Base-by-base conservation (phyloP, 2,113 vertebrate genomes). In the Lophius piscatorius region DNA sequence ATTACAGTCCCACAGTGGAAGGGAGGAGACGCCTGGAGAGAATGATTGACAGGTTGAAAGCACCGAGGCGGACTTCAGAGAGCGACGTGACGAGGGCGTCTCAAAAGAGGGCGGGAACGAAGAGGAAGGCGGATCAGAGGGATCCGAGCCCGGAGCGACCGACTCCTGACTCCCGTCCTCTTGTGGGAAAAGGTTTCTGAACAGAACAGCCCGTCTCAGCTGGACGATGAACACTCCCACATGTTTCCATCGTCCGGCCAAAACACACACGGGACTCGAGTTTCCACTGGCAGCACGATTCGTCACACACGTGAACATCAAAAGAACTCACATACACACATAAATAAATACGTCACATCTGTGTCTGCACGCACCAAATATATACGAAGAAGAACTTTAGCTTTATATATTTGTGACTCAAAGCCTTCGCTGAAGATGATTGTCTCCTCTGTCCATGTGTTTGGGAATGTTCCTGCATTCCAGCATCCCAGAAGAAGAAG, bases 281-380 rank as follows among this genome's bases (percentile, higher is more conserved):
- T 62, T 73, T 83, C 69, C 49, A 71, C 66, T 39, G 72, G 74
- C 74, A 79, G 60, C 51, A 74, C 68, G 70, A 51, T 81, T 71
- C 42, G 64, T 67, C 42, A 74, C 44, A 44, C 50, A 31, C 18
- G 44, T 34, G 24, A 56, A 64, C 52, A 54, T 35, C 3, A 24
- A 22, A 29, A 24, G 36, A 60, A 33, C 44, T 47, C 33, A 33
- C 63, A 48, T 46, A 52, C 38, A 47, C 12, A 38, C 17, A 23
- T 9, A 18, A 18, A 41, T 9, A 57, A 14, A 42, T n/a, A 33
- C 34, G 21, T 21, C 36, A 24, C 31, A 46, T 31, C 29, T 31
- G 9, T 31, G 9, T 3, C 29, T 28, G 33, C 29, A 52, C 20
- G 44, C 3, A 64, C 48, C 56, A 13, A 26, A 40, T 5, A 33